These are phyloP conservation scores for Strix aluco DNA, from an alignment of 2,113 vertebrate genomes.

Conservation along the genomic window DNA sequence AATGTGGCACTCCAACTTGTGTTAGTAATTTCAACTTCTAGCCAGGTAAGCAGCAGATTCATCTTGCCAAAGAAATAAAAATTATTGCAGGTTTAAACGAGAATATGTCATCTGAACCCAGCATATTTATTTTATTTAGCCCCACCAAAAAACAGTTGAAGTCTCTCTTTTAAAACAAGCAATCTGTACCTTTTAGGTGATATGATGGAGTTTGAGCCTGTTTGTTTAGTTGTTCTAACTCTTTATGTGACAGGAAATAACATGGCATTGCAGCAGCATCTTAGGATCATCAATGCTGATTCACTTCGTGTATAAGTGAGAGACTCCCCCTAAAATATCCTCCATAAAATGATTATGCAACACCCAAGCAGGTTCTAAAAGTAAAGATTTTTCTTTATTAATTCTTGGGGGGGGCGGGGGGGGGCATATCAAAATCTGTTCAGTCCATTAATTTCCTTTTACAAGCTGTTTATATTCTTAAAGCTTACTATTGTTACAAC, in stretches of 20 bases:
- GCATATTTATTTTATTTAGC: neutral
- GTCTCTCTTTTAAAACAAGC: neutral
- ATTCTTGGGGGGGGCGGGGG: rapidly evolving
- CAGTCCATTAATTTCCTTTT: neutral
- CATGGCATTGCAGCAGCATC: neutral
- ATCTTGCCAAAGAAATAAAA: neutral
- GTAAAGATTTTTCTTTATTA: neutral
- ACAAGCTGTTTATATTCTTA: neutral
- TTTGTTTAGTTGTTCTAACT: neutral
- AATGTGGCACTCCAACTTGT: neutral
- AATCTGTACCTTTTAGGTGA: neutral
- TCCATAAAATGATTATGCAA: neutral
- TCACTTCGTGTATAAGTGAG: neutral
- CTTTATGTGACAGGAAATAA: neutral
- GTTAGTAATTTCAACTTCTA: neutral
- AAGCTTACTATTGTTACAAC: neutral
- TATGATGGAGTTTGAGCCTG: neutral
- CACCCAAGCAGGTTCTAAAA: neutral
- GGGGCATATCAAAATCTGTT: neutral
- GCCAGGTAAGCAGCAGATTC: neutral
- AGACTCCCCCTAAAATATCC: neutral
- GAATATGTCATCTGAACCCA: neutral
- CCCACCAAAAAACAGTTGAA: neutral
- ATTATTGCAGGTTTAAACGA: neutral
- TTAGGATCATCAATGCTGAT: neutral